Conservation (phyloP, 2,113 vertebrate species). For the Dascyllus trimaculatus region DNA sequence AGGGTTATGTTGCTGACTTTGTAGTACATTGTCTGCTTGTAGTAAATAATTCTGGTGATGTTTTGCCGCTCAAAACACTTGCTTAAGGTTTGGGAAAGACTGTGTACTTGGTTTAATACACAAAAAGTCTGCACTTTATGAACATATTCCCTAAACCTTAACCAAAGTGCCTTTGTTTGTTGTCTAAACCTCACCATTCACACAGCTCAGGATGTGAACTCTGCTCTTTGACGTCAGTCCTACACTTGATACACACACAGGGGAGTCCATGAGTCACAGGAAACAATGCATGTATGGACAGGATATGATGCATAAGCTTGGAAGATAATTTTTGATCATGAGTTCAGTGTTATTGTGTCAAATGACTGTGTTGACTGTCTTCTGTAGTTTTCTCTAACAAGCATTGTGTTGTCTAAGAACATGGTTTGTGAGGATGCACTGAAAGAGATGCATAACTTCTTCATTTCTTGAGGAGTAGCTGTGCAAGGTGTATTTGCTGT, state of each 20-base stretch:
- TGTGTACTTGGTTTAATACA: background rate
- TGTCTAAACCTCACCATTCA: background rate
- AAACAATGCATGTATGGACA: slow-evolving; percentile 32
- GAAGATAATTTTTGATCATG: slow-evolving; percentile 22
- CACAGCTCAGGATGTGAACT: slow-evolving; percentile 33
- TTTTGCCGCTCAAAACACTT: background rate
- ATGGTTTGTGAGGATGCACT: background rate
- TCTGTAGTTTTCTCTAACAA: too few relatives aligned
- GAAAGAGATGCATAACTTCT: background rate
- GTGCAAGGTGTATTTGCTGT: background rate
- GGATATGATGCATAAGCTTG: slow-evolving; percentile 30
- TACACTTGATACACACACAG: slow-evolving; percentile 2
- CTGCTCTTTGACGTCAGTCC: slow-evolving; percentile 43
- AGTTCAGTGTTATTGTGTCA: background rate
- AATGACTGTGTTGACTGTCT: too few relatives aligned
- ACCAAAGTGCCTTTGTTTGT: slow-evolving; percentile 7
- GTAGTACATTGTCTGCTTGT: background rate
- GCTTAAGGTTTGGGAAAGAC: background rate
- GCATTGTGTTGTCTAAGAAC: too few relatives aligned
- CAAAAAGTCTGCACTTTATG: background rate
- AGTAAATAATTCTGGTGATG: slow-evolving; percentile 12
- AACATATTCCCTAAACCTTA: background rate
- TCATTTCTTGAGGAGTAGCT: background rate
- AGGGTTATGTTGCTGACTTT: background rate
- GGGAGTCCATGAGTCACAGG: slow-evolving; percentile 11